Conservation (phyloP, 2,888 invertebrate genomes). For the Melinopterus prodromus region DNA sequence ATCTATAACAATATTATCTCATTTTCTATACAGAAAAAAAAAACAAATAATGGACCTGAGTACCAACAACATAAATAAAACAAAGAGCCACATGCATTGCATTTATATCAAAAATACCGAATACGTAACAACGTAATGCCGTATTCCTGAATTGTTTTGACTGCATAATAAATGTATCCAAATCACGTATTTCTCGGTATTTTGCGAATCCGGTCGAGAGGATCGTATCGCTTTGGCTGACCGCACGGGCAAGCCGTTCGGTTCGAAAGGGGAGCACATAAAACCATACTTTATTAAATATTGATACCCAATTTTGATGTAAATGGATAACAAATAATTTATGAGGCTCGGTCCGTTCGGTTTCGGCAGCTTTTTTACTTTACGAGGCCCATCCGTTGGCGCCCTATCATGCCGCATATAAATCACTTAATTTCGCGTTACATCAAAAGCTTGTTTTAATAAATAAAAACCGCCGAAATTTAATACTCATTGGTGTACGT, state of each 20-base stretch:
- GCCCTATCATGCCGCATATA: constrained; percentile 11
- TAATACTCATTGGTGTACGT: not conserved
- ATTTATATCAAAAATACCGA: not conserved
- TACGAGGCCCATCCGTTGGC: constrained; percentile 5
- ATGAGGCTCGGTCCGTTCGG: constrained; percentile 16
- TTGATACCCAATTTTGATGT: constrained; percentile 25
- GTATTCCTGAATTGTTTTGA: not conserved
- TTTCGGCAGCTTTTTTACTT: constrained; percentile 21
- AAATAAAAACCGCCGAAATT: not conserved
- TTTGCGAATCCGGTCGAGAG: not conserved
- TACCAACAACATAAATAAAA: not conserved
- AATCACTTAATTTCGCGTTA: constrained; percentile 25
- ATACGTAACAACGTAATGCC: not conserved
- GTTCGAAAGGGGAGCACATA: not conserved
- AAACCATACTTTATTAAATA: constrained; percentile 23
- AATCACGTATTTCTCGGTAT: constrained; percentile 4
- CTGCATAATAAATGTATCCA: not conserved
- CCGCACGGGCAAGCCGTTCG: not conserved
- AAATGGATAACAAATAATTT: constrained; percentile 26
- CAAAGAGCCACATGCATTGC: not conserved
- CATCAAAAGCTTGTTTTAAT: constrained; percentile 7
- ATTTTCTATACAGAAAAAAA: not conserved
- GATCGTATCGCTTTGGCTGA: not conserved
- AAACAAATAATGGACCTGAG: not conserved
- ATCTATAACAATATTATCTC: too few species aligned